phyloP scores from a whole-genome alignment of 2,797 vertebrate species.

The Sebastes goodei region DNA sequence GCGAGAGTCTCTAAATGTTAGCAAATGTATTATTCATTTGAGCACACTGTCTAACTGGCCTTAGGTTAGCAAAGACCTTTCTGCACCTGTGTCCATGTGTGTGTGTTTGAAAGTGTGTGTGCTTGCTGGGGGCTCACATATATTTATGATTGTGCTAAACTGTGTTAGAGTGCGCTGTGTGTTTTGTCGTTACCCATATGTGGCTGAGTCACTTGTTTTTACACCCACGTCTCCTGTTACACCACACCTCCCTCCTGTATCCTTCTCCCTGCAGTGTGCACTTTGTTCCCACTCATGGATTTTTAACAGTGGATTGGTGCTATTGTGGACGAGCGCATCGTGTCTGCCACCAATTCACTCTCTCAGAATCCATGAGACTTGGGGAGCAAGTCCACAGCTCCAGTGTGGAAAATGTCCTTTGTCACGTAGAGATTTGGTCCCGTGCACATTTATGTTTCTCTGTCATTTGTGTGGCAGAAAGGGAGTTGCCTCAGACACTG shows the following conservation, averaged over 20 bases:
- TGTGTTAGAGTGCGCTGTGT: conserved; percentile 41
- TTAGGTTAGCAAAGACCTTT: conserved; percentile 76
- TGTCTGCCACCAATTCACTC: conserved; percentile 33
- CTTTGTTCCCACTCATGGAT: conserved; percentile 70
- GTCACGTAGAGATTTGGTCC: conserved; percentile 66
- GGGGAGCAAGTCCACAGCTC: conserved; percentile 55
- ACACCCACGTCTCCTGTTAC: conserved; percentile 42
- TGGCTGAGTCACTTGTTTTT: conserved; percentile 59
- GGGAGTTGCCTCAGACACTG: conserved; percentile 73
- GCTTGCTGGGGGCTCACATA: conserved; percentile 33
- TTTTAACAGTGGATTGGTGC: conserved; percentile 50
- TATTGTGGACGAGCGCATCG: conserved; percentile 11
- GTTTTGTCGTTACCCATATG: conserved; percentile 43
- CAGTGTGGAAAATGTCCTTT: conserved; percentile 47
- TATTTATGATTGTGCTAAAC: conserved; percentile 45
- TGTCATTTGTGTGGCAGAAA: conserved; percentile 74
- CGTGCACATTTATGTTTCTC: conserved; percentile 67
- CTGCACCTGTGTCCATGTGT: conserved; percentile 53
- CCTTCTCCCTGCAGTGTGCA: conserved; percentile 57
- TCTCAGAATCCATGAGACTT: conserved; percentile 55
- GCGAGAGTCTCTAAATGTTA: conserved; percentile 70
- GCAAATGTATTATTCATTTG: conserved; percentile 77
- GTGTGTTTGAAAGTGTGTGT: conserved; percentile 7
- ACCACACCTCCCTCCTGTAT: conserved; percentile 53
- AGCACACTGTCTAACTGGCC: conserved; percentile 60